phyloP scores from a whole-genome alignment of 2,888 invertebrate species.

The Eupithecia pulchellata region DNA sequence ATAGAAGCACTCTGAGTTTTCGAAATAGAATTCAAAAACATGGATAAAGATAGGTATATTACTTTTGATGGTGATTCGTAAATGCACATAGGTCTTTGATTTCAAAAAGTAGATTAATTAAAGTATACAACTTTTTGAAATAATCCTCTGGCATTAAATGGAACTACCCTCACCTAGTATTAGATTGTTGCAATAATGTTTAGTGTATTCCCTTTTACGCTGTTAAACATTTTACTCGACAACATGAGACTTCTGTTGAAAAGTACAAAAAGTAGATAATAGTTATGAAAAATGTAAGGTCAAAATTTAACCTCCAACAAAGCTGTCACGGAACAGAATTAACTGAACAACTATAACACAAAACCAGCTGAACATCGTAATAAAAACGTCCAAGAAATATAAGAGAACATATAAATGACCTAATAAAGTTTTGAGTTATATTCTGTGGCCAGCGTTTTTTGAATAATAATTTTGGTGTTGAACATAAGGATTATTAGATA shows the following conservation, averaged over 20 bases:
- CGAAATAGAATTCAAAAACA: background rate
- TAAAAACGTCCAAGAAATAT: background rate
- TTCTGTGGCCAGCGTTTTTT: background rate
- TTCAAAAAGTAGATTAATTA: background rate
- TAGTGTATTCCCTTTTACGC: slow-evolving; percentile 17
- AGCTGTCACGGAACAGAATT: background rate
- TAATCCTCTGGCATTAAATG: slow-evolving; percentile 11
- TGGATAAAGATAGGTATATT: too few relatives aligned
- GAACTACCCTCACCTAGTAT: slow-evolving; percentile 25
- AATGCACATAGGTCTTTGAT: too few relatives aligned
- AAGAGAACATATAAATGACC: background rate
- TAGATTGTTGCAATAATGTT: slow-evolving; percentile 41
- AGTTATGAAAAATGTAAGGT: slow-evolving; percentile 16
- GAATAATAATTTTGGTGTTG: background rate
- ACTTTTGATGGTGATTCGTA: too few relatives aligned
- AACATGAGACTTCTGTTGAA: slow-evolving; percentile 15
- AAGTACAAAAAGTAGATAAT: slow-evolving; percentile 23
- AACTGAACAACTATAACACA: background rate
- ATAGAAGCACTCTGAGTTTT: background rate
- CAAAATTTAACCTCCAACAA: background rate
- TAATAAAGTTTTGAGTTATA: background rate
- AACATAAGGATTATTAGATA: background rate
- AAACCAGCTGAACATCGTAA: background rate
- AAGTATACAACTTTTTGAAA: background rate
- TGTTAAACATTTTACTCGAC: background rate